Evolutionary conservation across 2,888 invertebrate genomes (phyloP).

Genomic region (Brachyptera putata): DNA sequence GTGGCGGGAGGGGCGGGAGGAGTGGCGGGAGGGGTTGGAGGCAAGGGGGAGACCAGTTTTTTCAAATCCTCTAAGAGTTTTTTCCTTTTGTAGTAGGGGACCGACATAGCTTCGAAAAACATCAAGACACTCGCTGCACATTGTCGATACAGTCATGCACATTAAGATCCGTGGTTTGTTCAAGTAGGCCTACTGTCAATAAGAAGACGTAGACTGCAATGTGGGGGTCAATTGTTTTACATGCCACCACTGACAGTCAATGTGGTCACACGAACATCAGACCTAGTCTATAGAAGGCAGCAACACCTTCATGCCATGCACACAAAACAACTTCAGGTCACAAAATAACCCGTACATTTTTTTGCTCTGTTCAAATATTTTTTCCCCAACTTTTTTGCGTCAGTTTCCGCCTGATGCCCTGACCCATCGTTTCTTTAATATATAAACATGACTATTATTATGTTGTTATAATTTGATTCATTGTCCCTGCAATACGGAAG

Average conservation of each 20-base stretch:
- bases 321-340: not conserved
- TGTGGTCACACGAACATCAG: no score
- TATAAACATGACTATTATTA: slow-evolving; percentile 9
- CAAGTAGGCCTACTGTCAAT: no score
- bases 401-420: not conserved
- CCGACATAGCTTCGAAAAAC: slow-evolving; percentile 16
- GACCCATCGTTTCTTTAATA: not conserved
- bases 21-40: not conserved
- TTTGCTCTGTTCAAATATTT: not conserved
- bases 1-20: slow-evolving; percentile 17
- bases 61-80: slow-evolving; percentile 23
- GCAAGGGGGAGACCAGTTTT: slow-evolving; percentile 26
- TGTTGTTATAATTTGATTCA: no score
- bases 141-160: no score
- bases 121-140: no score
- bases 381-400: not conserved
- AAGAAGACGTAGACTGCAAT: no score
- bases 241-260: no score
- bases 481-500: no score
- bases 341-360: not conserved
- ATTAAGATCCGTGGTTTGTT: no score
- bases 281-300: no score
- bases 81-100: slow-evolving; percentile 19
- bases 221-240: no score
- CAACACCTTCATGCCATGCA: no score